These are phyloP conservation scores for Tragelaphus imberbis DNA, from an alignment of 2,113 vertebrate species.

Conservation along the genomic window DNA sequence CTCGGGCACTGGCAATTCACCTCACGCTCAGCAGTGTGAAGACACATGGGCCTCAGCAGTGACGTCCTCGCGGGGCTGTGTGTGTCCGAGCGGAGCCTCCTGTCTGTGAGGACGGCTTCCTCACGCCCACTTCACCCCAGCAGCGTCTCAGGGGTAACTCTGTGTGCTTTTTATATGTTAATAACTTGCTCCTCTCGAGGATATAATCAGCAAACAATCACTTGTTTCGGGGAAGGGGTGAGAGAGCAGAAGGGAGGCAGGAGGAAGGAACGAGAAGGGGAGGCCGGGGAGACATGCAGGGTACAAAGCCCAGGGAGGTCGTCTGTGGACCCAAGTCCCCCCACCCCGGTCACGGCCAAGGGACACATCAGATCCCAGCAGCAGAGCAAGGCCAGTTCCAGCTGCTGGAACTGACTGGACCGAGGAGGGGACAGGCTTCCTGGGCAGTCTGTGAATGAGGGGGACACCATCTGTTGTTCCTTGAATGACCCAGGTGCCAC, in stretches of 20 bases:
- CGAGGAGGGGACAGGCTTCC: neutral
- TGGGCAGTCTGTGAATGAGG: accelerated
- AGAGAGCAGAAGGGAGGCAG: neutral
- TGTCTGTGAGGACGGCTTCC: accelerated
- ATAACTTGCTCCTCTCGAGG: neutral
- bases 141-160: neutral
- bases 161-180: neutral
- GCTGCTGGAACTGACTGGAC: accelerated
- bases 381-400: accelerated
- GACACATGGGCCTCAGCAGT: neutral
- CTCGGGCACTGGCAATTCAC: accelerated
- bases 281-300: accelerated
- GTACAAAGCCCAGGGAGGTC: accelerated
- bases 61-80: accelerated
- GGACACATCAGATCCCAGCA: accelerated
- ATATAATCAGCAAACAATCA: neutral
- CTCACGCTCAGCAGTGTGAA: neutral
- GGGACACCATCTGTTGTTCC: no score
- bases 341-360: accelerated
- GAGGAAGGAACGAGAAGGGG: neutral
- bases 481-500: accelerated
- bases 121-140: no score
- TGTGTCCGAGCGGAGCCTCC: neutral
- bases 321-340: accelerated
- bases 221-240: neutral